Evolutionary conservation across 2,113 vertebrate genomes (phyloP), one percentile per base, ranked within the genome.

Genomic region (Oryzias curvinotus): DNA sequence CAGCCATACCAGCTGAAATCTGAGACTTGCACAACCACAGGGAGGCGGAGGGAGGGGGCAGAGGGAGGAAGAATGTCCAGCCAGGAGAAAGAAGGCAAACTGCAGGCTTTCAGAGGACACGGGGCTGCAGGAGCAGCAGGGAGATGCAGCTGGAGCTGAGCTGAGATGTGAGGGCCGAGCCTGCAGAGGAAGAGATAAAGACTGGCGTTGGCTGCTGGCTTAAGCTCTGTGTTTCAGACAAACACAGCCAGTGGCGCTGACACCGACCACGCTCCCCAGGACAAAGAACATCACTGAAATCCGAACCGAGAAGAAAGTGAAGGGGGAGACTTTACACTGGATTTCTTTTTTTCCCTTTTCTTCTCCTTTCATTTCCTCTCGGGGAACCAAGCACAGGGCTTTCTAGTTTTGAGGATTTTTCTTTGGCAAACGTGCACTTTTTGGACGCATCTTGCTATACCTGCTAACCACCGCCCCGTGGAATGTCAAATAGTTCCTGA

Each of bases 1-100:
- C 81, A 83, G 83, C 83, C 68, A 78, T 73, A 78, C 75, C 1
- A 68, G 55, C 65, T 88, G 89, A 88, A 89, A 90, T 84, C 69
- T 87, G 90, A 91, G 78, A 84, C 81, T 57, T 50, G 43, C 80
- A 63, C 61, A 73, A 57, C 73, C 74, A 69, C 72, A 69, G 57
- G 14, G 18, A 13, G 59, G 52, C 7, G 45, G 43, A 65, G 68
- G 53, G 68, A 50, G 74, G 75, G 73, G 60, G 15, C 4, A n/a
- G 26, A 62, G 62, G 45, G 73, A 51, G 53, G 60, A 68, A 55
- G 69, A 57, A 62, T 68, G 66, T 70, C 58, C 73, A 68, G 52
- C 7, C n/a, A 53, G 55, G 64, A 73, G 25, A 62, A 72, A 50
- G 61, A 63, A 51, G 15, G 67, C 56, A 77, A 80, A 57, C 69